phyloP scores from a whole-genome alignment of 2,113 vertebrate genomes.

The Gopherus flavomarginatus region DNA sequence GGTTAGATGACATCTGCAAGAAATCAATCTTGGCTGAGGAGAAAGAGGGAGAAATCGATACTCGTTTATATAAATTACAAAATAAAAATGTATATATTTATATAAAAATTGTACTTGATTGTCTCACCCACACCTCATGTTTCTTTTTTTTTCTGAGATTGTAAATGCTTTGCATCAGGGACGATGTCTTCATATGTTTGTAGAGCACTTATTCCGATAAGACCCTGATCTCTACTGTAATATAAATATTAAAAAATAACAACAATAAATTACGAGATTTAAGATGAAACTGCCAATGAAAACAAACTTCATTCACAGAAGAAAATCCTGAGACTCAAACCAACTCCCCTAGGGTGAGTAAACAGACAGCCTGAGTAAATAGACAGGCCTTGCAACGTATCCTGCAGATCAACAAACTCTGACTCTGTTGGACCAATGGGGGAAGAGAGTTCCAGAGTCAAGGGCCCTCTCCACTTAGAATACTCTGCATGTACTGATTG shows the following conservation, averaged over 20 bases:
- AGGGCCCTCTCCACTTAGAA: neutral
- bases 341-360: neutral
- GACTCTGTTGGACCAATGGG: neutral
- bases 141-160: neutral
- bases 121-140: neutral
- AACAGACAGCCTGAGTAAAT: neutral
- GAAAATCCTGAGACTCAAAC: neutral
- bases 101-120: neutral
- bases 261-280: neutral
- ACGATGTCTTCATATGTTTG: neutral
- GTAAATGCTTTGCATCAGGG: neutral
- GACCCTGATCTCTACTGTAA: neutral
- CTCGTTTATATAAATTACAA: neutral
- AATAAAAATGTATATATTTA: neutral
- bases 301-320: neutral
- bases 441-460: neutral
- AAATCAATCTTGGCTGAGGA: slow-evolving; percentile 12
- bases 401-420: neutral
- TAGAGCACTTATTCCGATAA: neutral
- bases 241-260: neutral
- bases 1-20: neutral
- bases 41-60: neutral
- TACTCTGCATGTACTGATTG: neutral
- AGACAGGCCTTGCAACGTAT: neutral
- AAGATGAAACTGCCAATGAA: neutral